Base-by-base conservation (phyloP, 1,140 invertebrate genomes). In the Coptotermes formosanus region DNA sequence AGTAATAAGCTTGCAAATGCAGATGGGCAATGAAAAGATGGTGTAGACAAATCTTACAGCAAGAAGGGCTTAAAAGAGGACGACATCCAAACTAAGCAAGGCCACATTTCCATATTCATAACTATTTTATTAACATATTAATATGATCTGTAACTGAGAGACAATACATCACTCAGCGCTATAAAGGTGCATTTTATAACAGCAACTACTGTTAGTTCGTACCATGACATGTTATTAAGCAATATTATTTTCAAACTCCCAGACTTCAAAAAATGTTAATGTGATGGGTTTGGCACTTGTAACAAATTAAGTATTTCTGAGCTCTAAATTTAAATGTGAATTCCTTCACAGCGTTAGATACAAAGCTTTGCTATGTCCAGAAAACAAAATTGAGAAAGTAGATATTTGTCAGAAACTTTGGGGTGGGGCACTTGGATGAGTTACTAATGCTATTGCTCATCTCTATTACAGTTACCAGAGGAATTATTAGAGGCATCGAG, bases 401-500 rank as follows among this genome's bases (percentile, higher is more conserved):
- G 14, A 14, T 82, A 14, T 8, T 16, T 82, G 8, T 43, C 12
- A 32, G 7, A 2, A 25, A 45, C 23, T 44, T 44, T 82, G 7
- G 11, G 44, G 21, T n/a, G 82, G 12, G 38, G 44, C 7, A 3
- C n/a, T 14, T 82, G n/a, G 81, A 32, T 82, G 21, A 32, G n/a
- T 32, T 44, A 48, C 7, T 43, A 43, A 45, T 83, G 43, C 81
- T 9, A 23, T 83, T 45, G 11, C 7, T 82, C 0, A 0, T n/a
- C 45, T 30, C 88, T 88, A 86, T 91, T 90, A 21, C 91, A 94
- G 94, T 96, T 16, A 93, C 94, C 0, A 91, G 94, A 87, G 95
- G 95, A 0, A 93, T 93, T 21, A 94, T 96, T 88, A 93, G 93
- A 38, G 92, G 93, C 23, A 93, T 95, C 6, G 93, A 94, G 87